These are phyloP conservation scores for Macrophya alboannulata DNA, from an alignment of 2,888 invertebrate genomes.

Conservation along the genomic window DNA sequence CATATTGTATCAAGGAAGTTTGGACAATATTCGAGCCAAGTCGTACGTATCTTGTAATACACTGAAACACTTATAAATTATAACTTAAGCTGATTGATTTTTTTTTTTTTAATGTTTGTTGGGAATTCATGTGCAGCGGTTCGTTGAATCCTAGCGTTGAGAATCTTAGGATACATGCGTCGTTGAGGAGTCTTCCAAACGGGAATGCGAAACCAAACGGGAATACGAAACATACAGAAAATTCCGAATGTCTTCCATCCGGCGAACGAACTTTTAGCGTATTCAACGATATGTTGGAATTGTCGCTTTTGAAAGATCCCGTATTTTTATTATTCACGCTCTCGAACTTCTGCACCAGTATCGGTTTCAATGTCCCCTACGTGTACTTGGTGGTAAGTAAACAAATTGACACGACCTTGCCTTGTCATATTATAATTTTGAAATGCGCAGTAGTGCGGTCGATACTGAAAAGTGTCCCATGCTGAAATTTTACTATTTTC, in stretches of 20 bases:
- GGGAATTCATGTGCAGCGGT: slow-evolving; percentile 60
- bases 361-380: slow-evolving; percentile 97
- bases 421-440: background rate
- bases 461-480: background rate
- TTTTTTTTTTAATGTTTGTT: background rate
- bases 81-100: background rate
- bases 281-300: slow-evolving; percentile 91
- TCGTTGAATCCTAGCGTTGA: slow-evolving; percentile 67
- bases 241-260: slow-evolving; percentile 81
- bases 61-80: background rate
- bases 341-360: slow-evolving; percentile 97
- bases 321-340: slow-evolving; percentile 94
- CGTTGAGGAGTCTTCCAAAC: slow-evolving; percentile 69
- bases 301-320: slow-evolving; percentile 91
- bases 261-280: slow-evolving; percentile 88
- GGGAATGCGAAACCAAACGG: slow-evolving; percentile 68
- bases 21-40: slow-evolving; percentile 81
- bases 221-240: slow-evolving; percentile 60
- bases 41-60: slow-evolving; percentile 66
- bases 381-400: slow-evolving; percentile 87
- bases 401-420: background rate
- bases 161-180: slow-evolving; percentile 63
- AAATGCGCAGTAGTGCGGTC: background rate
- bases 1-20: slow-evolving; percentile 93
- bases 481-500: too few species aligned